Evolutionary conservation across 2,797 vertebrate species (phyloP).

Genomic region (Hoplostethus atlanticus): DNA sequence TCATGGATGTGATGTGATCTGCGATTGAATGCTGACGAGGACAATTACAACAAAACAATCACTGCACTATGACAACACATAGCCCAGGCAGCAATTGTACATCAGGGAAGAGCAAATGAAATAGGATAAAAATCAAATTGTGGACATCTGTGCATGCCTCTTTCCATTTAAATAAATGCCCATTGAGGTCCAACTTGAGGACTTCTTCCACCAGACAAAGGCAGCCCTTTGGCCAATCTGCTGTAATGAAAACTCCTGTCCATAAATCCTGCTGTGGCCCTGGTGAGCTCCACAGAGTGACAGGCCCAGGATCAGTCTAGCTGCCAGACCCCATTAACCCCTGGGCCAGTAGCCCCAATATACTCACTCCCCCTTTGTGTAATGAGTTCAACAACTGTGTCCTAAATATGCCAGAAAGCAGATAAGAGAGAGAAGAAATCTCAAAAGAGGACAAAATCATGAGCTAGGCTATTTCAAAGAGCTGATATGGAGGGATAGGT

Average conservation of each 20-base stretch:
- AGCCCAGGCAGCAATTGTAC: not conserved
- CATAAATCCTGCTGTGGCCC: conserved; percentile 49
- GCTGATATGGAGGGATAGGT: not conserved
- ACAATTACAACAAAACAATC: not conserved
- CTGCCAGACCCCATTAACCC: conserved; percentile 63
- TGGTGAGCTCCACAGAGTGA: conserved; percentile 45
- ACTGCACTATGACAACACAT: not conserved
- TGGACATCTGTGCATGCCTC: conserved; percentile 4
- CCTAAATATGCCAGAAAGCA: conserved; percentile 37
- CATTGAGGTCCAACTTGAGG: conserved; percentile 11
- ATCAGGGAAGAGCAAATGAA: not conserved
- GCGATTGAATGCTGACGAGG: not conserved
- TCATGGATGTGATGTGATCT: not conserved
- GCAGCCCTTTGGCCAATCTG: conserved; percentile 18
- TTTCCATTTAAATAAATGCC: conserved; percentile 16
- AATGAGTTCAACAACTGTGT: conserved; percentile 46
- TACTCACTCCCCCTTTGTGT: conserved; percentile 20
- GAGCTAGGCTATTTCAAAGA: not conserved
- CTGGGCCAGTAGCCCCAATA: conserved; percentile 21
- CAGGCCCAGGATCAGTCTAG: conserved; percentile 54
- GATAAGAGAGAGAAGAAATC: not conserved
- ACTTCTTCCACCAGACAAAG: conserved; percentile 20
- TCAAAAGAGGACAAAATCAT: not conserved
- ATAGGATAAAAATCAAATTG: not conserved
- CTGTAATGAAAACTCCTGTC: conserved; percentile 35